Evolutionary conservation across 2,888 invertebrate species (phyloP), one percentile per base, ranked within the genome.

Genomic region (Callosobruchus maculatus): DNA sequence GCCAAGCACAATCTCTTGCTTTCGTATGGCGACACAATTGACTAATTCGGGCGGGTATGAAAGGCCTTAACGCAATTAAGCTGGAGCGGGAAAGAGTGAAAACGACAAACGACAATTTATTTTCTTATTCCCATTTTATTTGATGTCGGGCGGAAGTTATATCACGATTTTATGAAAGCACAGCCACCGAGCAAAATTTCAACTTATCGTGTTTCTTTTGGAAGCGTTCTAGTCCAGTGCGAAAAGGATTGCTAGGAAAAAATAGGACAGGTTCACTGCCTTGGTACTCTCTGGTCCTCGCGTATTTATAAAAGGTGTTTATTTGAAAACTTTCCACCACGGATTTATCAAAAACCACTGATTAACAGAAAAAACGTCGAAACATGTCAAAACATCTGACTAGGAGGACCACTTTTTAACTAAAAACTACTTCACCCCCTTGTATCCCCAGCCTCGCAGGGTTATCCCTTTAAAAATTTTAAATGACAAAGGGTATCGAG

Each of bases 71-170:
- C 18, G 49, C 49, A 49, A 49, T 49, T 49, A 49, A 49, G 49
- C 13, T 21, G 7, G 20, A 26, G 26, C 70, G 70, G 26, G 21
- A 20, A 30, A 70, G 70, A 70, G 70, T 26, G 70, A 70, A 70
- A 70, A 70, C 70, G 70, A 69, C 69, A 69, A n/a, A 69, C 22
- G 69, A 70, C 26, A 26, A 70, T 26, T 70, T 70, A 70, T 70
- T 69, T 70, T 70, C 22, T 70, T 26, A 49, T 49, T 49, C 49
- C 49, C 7, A 13, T 49, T 49, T 49, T 49, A 83, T 83, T 82
- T 81, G 81, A 80, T 84, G 83, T 83, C 83, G 81, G 81, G 76
- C 78, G 80, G 80, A 83, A 83, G 82, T 82, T 83, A 84, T 83
- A 83, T 81, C 82, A 74, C 79, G 83, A 83, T 83, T 83, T 83